Conservation (phyloP, 2,113 vertebrate genomes). For the Eulemur macaco region DNA sequence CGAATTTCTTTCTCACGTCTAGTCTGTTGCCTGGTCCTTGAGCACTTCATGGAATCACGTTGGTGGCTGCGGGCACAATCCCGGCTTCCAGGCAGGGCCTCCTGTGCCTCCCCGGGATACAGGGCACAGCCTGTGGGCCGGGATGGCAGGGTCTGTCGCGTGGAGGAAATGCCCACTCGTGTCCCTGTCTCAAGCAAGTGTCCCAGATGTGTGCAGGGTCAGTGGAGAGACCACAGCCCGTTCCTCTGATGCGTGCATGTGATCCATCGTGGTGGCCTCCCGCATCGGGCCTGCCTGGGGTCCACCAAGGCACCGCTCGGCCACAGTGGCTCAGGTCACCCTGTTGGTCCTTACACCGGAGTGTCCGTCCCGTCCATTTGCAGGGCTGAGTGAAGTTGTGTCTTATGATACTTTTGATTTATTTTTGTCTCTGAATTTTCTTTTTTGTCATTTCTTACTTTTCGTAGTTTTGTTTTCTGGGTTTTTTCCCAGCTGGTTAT, state of each 20-base stretch:
- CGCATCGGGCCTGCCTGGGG: not conserved
- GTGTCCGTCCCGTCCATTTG: not conserved
- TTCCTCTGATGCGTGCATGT: not conserved
- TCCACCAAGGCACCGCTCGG: too few species aligned
- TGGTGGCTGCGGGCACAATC: not conserved
- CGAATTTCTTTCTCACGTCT: not conserved
- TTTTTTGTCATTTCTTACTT: not conserved
- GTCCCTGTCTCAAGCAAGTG: not conserved
- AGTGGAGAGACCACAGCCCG: too few species aligned
- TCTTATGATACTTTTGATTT: not conserved
- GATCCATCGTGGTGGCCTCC: accelerated
- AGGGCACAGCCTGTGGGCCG: not conserved
- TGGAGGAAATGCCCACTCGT: not conserved
- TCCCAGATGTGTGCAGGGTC: not conserved
- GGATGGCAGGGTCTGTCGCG: too few species aligned
- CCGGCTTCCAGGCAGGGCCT: not conserved
- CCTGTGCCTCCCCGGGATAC: too few species aligned
- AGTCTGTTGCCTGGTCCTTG: not conserved
- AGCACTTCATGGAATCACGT: not conserved
- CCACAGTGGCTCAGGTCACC: too few species aligned
- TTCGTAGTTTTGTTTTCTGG: not conserved
- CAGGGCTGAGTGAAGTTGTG: not conserved
- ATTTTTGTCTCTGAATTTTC: not conserved
- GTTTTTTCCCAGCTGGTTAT: not conserved
- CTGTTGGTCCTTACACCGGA: too few species aligned